Percentiles rank a stretch among this genome's conserved stretches.
Evolutionary conservation across 2,888 invertebrate genomes (phyloP).

Genomic region (Abrostola triplasia): DNA sequence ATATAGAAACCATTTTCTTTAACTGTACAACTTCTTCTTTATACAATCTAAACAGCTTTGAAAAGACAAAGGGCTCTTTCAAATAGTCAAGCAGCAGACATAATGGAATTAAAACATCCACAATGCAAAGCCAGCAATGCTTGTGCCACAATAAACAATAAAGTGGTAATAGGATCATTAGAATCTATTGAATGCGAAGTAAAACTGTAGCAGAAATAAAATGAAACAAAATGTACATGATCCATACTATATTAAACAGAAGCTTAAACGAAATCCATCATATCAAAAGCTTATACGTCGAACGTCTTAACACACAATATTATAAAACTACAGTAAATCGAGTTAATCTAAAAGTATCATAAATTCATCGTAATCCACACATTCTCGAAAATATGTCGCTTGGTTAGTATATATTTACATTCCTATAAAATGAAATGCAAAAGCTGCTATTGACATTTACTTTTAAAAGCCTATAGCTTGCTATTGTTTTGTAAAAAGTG

Average conservation of each 20-base stretch:
- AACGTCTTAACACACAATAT: constrained; percentile 66
- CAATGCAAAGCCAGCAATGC: neutral
- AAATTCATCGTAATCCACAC: constrained; percentile 53
- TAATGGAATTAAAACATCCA: neutral
- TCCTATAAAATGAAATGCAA: constrained; percentile 22
- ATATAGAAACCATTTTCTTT: neutral
- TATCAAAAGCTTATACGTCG: constrained; percentile 75
- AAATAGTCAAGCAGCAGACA: no score
- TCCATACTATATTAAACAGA: constrained; percentile 69
- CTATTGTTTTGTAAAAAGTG: neutral
- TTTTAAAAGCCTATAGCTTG: constrained; percentile 6
- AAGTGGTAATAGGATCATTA: neutral
- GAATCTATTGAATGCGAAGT: neutral
- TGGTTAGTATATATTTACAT: constrained; percentile 19
- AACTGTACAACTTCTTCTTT: neutral
- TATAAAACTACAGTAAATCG: constrained; percentile 78
- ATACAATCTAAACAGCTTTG: no score
- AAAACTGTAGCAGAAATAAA: constrained; percentile 1
- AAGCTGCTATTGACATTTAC: constrained; percentile 15
- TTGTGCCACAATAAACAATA: neutral
- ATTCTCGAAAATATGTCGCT: constrained; percentile 32
- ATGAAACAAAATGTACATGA: constrained; percentile 32
- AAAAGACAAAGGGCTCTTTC: no score
- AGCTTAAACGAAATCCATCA: constrained; percentile 70
- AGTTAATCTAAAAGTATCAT: constrained; percentile 70